Base-by-base conservation (phyloP, 2,888 invertebrate genomes). In the Melinaea marsaeus region DNA sequence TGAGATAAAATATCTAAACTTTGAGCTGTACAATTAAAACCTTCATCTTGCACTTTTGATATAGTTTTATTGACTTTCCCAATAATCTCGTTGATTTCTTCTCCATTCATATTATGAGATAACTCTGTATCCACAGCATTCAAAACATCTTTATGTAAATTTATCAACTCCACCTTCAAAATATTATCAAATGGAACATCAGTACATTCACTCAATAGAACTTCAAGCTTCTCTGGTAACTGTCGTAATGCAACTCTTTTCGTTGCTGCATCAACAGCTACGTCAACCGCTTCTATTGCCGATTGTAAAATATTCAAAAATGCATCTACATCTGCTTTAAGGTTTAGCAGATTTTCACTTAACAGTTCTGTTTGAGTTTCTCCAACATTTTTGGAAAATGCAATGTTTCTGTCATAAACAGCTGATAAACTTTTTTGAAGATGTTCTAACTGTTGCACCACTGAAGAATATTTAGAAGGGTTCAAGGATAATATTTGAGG, bases 381-480 rank as follows among this genome's bases (percentile, higher is more conserved):
- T 77, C 84, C 72, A 70, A 84, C 78, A 75, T 83, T 78, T 80
- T 87, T 85, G 71, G 80, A 86, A 72, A 84, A 74, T 81, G 85
- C 84, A 83, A 88, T 85, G 80, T 87, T 84, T 73, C 72, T 79
- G 63, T 74, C 72, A 70, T 88, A 85, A 76, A 88, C 71, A 58
- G 84, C 76, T 57, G 84, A 85, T 63, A 90, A 78, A 75, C 80
- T 78, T 70, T 87, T 79, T 47, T 83, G 82, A 11, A 89, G 71
- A 66, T 85, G 84, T 68, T 82, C 83, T 78, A 89, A 80, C 0
- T 89, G 89, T 60, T 86, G 80, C 35, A 86, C 85, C 63, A 92
- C 80, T 13, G 77, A 76, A 57, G 75, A 71, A 58, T 90, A 72
- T 71, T 84, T 84, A 5, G 80, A 73, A 13, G 80, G 71, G 64